Base-by-base conservation (phyloP, 2,888 invertebrate species). In the Mesoligia furuncula region DNA sequence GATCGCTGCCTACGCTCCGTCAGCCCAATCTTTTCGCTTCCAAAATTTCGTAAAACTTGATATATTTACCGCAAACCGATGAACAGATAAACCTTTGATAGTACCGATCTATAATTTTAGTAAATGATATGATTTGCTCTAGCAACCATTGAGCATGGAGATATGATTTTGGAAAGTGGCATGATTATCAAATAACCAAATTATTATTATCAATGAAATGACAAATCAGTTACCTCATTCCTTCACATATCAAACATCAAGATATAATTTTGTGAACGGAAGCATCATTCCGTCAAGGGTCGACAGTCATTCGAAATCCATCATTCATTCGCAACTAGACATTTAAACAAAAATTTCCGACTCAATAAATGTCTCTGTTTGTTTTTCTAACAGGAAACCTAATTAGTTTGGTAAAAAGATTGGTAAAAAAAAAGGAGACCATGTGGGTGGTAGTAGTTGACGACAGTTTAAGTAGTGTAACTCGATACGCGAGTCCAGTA, bases 391-490 rank as follows among this genome's bases (percentile, higher is more conserved):
- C 96, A 95, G 96, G 96, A 96, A 96, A 96, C 92, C 91, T 96
- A 96, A 95, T 94, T 94, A 93, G 95, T 93, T 93, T 92, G 89
- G 90, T 95, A 94, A 95, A 95, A 94, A 93, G 92, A 91, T 92
- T 90, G 81, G 90, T 94, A 95, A 95, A 96, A 96, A 96, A 96
- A 93, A 93, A 91, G 89, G 90, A 90, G 24, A 84, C 93, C 81
- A 90, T 91, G 95, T 96, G 96, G 96, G 96, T 96, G 96, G 96
- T 59, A 92, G 91, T 68, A 91, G 91, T 90, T 94, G 96, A 96
- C 93, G 96, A 96, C 96, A 96, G 96, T 96, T 95, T 96, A 95
- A 96, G 95, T 96, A 95, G 94, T 92, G 96, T 95, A 96, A 96
- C 92, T 88, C 86, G 94, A 96, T 94, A 94, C 85, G 86, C 82